Conservation (phyloP, 2,888 invertebrate genomes). For the Philereme transversata region DNA sequence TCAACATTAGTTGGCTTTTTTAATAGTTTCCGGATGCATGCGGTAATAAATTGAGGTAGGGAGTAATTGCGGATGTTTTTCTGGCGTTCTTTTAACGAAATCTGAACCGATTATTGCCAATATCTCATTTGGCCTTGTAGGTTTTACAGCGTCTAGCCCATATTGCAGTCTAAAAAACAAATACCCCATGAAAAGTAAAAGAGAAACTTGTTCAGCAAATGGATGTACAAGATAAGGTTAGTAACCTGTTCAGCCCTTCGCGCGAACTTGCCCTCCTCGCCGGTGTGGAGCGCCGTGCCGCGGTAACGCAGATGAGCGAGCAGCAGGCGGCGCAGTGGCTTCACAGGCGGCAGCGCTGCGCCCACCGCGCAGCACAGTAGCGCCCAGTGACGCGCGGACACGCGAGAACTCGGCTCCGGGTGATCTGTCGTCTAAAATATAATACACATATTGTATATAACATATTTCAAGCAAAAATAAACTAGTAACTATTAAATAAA, state of each 20-base stretch:
- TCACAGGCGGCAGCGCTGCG: conserved; percentile 93
- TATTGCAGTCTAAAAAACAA: no score
- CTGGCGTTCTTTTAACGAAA: no score
- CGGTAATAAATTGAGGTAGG: no score
- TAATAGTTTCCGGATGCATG: no score
- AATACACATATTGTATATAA: not conserved
- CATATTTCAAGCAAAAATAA: not conserved
- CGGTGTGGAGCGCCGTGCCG: conserved; percentile 91
- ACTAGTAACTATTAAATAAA: no score
- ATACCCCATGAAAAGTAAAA: no score
- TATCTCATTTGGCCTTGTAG: no score
- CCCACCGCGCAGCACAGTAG: conserved; percentile 85
- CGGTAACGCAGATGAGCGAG: conserved; percentile 95
- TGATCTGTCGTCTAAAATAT: conserved; percentile 91
- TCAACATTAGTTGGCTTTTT: no score
- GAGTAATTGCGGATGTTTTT: no score
- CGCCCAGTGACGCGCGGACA: conserved; percentile 96
- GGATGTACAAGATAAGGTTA: not conserved
- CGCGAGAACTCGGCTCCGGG: conserved; percentile 94
- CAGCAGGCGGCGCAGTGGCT: conserved; percentile 92
- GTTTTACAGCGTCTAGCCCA: no score
- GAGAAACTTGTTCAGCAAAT: not conserved
- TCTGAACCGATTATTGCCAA: no score
- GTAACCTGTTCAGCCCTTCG: conserved; percentile 93
- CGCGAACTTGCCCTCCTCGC: conserved; percentile 97